Evolutionary conservation across 2,888 invertebrate genomes (phyloP), one percentile per base, ranked within the genome.

Genomic region (Troides oblongomaculatus): DNA sequence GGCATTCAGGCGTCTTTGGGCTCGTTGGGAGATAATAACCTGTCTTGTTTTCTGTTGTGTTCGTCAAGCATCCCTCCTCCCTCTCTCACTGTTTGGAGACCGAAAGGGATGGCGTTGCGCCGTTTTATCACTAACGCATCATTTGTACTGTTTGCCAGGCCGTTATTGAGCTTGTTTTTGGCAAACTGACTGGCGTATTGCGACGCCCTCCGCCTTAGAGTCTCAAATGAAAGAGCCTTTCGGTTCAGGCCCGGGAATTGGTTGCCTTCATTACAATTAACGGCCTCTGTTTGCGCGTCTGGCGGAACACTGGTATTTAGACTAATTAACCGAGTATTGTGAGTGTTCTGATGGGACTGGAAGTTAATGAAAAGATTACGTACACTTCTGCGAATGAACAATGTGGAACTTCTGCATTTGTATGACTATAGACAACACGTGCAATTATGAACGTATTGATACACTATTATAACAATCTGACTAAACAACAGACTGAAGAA

Each of bases 111-210:
- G 78, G 74, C 73, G 74, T 74, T 79, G 83, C 78, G 83, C 84
- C 85, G 84, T 88, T 88, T 85, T 88, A 88, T 88, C 87, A 87
- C 91, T 89, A 88, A 89, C 86, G 87, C 86, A 85, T 90, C 89
- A 90, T 90, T 91, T 90, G 89, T 87, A 86, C 88, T 89, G 87
- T 91, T 91, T 91, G 85, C 89, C 82, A 89, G 88, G 81, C 87
- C 84, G 89, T 89, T 90, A 91, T 89, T 89, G 89, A 84, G 85
- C 89, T 89, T 90, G 90, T 90, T 91, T 89, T 88, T 87, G 91
- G 89, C 87, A 89, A 90, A 89, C 82, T 83, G 83, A 80, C 84
- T 81, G 80, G 82, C 82, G 86, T 84, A 84, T 85, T 84, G 81
- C 84, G 82, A 80, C 86, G 82, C 87, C 84, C 84, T 77, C 78